These are phyloP conservation scores for Bilobella aurantiaca DNA, from an alignment of 1,140 invertebrate species.

Conservation along the genomic window DNA sequence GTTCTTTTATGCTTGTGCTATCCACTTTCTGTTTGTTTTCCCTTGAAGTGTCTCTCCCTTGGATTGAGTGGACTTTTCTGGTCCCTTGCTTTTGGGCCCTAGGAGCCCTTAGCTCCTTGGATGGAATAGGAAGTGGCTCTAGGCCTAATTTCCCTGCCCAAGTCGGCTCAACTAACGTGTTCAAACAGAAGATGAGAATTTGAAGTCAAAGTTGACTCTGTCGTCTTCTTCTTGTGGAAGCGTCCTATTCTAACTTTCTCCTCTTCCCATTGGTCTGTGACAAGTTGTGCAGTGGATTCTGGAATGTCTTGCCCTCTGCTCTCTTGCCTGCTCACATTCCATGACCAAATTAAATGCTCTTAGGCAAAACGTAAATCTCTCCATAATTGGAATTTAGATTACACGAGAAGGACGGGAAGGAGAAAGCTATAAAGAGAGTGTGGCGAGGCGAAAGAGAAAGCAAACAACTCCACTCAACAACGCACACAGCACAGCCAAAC, in stretches of 20 bases:
- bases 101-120: background rate
- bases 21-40: too few species aligned
- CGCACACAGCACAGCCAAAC: too few species aligned
- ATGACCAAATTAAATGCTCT: slow-evolving; percentile 31
- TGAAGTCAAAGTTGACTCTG: background rate
- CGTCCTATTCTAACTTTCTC: background rate
- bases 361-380: slow-evolving; percentile 29
- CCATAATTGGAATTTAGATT: slow-evolving; percentile 23
- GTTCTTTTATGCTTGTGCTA: too few species aligned
- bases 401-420: background rate
- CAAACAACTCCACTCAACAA: slow-evolving; percentile 1
- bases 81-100: too few species aligned
- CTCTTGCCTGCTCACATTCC: slow-evolving; percentile 14
- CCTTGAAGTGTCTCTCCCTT: too few species aligned
- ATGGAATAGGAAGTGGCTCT: background rate
- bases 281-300: slow-evolving; percentile 1
- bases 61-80: too few species aligned
- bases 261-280: background rate
- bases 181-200: background rate
- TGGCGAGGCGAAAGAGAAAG: background rate
- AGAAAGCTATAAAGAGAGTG: too few species aligned
- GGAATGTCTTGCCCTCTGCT: background rate
- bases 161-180: background rate
- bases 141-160: background rate
- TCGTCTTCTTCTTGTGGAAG: background rate